These are phyloP conservation scores for Xiphias gladius DNA, from an alignment of 2,113 vertebrate genomes.

Conservation along the genomic window DNA sequence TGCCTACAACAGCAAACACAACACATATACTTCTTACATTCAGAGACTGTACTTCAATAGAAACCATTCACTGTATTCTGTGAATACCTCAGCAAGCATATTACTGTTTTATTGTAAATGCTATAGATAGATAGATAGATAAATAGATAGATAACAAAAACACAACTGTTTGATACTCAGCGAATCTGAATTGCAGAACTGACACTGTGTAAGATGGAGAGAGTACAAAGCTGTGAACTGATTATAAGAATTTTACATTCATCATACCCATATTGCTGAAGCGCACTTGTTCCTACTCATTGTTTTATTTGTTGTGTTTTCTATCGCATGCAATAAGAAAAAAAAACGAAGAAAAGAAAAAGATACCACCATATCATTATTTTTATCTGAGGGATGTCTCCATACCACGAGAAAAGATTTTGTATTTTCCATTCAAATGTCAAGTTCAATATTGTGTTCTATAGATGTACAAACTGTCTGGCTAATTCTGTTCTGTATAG, in stretches of 20 bases:
- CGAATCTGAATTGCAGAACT: conserved; percentile 88
- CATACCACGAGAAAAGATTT: conserved; percentile 70
- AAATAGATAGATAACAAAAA: conserved; percentile 36
- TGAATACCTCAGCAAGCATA: conserved; percentile 86
- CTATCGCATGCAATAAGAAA: conserved; percentile 87
- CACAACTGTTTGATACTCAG: conserved; percentile 79
- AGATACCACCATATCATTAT: conserved; percentile 74
- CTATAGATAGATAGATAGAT: conserved; percentile 59
- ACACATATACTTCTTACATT: conserved; percentile 68
- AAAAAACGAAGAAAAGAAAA: conserved; percentile 59
- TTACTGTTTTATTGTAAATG: conserved; percentile 81
- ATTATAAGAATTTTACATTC: conserved; percentile 74
- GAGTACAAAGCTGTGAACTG: conserved; percentile 83
- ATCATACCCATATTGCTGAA: conserved; percentile 71
- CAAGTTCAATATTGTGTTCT: conserved; percentile 83
- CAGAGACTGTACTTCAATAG: conserved; percentile 74
- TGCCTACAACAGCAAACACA: conserved; percentile 69
- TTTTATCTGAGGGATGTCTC: conserved; percentile 79
- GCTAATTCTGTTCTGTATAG: conserved; percentile 82
- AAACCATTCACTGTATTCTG: conserved; percentile 86
- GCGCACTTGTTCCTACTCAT: conserved; percentile 76
- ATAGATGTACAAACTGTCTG: conserved; percentile 84
- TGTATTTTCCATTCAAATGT: conserved; percentile 82
- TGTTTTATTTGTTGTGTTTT: conserved; percentile 83
- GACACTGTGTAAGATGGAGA: conserved; percentile 92